Conservation (phyloP, 2,888 invertebrate genomes). For the Nasonovia ribisnigri region DNA sequence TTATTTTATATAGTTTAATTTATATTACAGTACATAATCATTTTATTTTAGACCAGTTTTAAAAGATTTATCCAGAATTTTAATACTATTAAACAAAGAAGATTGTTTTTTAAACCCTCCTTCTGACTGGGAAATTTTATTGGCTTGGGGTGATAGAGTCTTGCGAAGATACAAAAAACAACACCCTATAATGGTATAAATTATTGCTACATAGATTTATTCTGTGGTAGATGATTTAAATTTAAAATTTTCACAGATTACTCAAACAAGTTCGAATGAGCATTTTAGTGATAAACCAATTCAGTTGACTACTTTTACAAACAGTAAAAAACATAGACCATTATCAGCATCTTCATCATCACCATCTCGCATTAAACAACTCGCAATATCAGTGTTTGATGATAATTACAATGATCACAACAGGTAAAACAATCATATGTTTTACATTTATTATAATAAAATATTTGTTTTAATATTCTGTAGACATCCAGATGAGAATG, state of each 20-base stretch:
- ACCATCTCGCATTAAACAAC: slow-evolving; percentile 69
- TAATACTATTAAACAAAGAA: slow-evolving; percentile 82
- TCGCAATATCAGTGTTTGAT: slow-evolving; percentile 71
- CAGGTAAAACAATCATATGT: slow-evolving; percentile 65
- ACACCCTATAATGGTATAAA: slow-evolving; percentile 69
- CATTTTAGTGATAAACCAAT: slow-evolving; percentile 62
- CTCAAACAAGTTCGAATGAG: slow-evolving; percentile 49
- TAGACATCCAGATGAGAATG: slow-evolving; percentile 59
- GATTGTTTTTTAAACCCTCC: slow-evolving; percentile 82
- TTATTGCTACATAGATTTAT: neutral
- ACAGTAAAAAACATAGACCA: slow-evolving; percentile 68
- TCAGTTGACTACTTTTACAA: slow-evolving; percentile 58
- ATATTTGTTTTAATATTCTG: neutral
- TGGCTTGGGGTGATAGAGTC: slow-evolving; percentile 85
- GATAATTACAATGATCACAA: slow-evolving; percentile 70
- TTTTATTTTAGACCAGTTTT: slow-evolving; percentile 74
- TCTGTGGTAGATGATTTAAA: neutral
- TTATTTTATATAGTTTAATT: slow-evolving; percentile 18
- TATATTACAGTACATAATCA: neutral
- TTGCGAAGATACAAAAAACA: slow-evolving; percentile 72
- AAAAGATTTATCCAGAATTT: slow-evolving; percentile 84
- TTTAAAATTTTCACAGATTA: slow-evolving; percentile 25
- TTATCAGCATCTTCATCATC: slow-evolving; percentile 66
- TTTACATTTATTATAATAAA: neutral
- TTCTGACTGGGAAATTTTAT: slow-evolving; percentile 85